These are phyloP conservation scores for Falco columbarius DNA, from an alignment of 2,797 vertebrate species.

Conservation along the genomic window DNA sequence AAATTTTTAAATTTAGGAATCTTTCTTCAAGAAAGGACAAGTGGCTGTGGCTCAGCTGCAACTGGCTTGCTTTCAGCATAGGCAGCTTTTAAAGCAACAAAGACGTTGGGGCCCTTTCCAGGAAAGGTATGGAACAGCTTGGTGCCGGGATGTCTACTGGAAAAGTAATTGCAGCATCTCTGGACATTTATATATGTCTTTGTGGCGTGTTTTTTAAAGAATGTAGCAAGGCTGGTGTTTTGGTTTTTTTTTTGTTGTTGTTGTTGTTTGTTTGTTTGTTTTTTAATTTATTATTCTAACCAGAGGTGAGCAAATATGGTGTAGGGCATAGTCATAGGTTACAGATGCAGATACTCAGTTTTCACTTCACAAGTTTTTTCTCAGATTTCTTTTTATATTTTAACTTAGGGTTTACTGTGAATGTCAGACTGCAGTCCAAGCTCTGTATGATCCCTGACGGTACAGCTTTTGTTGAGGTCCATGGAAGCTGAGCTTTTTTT, in stretches of 20 bases:
- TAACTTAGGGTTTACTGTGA: neutral
- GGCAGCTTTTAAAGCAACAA: neutral
- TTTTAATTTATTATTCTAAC: neutral
- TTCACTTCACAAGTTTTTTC: neutral
- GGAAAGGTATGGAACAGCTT: neutral
- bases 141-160: neutral
- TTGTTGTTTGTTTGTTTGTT: no score
- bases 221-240: neutral
- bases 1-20: neutral
- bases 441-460: neutral
- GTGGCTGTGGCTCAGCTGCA: neutral
- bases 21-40: neutral
- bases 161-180: neutral
- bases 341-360: neutral
- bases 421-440: neutral
- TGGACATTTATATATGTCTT: fast-evolving
- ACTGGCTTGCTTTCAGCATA: neutral
- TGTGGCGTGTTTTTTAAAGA: neutral
- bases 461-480: neutral
- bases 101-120: neutral
- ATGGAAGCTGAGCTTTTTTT: neutral
- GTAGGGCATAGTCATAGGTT: neutral
- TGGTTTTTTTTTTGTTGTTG: no score
- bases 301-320: neutral
- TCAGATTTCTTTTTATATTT: neutral